Evolutionary conservation across 2,888 invertebrate genomes (phyloP), one percentile per base, ranked within the genome.

Genomic region (Mongoloraphidia duomilia): DNA sequence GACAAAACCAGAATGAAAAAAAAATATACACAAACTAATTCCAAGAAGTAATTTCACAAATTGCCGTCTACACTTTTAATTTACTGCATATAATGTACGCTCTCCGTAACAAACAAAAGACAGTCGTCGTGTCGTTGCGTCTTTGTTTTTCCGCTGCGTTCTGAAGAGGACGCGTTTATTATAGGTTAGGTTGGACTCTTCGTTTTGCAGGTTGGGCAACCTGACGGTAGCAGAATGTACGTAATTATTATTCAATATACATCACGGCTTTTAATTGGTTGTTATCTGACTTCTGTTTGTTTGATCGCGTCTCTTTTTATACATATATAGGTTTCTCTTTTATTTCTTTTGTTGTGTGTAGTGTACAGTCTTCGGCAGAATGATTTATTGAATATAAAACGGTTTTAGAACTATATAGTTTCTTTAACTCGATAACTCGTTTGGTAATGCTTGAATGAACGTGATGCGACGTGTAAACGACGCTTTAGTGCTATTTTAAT

Each of bases 231-330:
- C 63, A 59, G 59, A 58, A 60, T 61, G 63, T 66, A 66, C 66
- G 63, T 66, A 67, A 67, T 68, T 67, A 67, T 66, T 65, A 66
- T 67, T 66, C 67, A 65, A 66, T 66, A 66, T 65, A 64, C 66
- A 64, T 66, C 67, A 65, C 65, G 65, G 63, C 65, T 66, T 67
- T 68, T 68, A 68, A 68, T 68, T 68, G 67, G 67, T 64, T 63
- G 64, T 65, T 66, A 66, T 66, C 65, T 63, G 56, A 54, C 49
- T 51, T 49, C 49, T 45, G 52, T 49, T 55, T 51, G 55, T 52
- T 38, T n/a, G 38, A 38, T n/a, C 38, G 12, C 12, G 53, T 49
- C 46, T 50, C 46, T 54, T 51, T 53, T 55, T 50, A 49, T 51
- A 51, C 49, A 54, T 53, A 49, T 49, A 44, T 46, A 42, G 41